These are phyloP conservation scores for Morus bassanus DNA, from an alignment of 2,797 vertebrate species.

Conservation along the genomic window DNA sequence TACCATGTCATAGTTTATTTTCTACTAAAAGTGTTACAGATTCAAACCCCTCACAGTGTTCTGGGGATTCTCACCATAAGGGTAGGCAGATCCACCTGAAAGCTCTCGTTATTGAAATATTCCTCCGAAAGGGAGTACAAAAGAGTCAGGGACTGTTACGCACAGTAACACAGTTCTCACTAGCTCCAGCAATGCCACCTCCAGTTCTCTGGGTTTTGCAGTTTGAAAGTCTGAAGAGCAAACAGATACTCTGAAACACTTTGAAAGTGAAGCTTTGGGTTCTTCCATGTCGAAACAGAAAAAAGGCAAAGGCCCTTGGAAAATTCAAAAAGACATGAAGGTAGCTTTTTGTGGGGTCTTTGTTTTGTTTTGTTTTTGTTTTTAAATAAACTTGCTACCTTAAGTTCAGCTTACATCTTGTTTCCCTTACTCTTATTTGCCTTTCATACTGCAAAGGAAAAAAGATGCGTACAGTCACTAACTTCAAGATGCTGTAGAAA, in stretches of 20 bases:
- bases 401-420: not conserved
- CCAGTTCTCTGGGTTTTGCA: not conserved
- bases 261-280: not conserved
- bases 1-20: accelerated
- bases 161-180: not conserved
- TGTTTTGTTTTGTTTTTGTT: not conserved
- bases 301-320: not conserved
- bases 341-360: not conserved
- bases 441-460: not conserved
- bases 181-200: not conserved
- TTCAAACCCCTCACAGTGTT: not conserved
- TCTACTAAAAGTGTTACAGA: not conserved
- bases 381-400: not conserved
- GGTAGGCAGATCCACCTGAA: not conserved
- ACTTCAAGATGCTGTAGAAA: not conserved
- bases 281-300: not conserved
- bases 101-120: not conserved
- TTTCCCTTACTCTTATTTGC: not conserved
- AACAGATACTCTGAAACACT: not conserved
- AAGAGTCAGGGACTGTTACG: not conserved
- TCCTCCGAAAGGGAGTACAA: not conserved
- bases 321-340: not conserved
- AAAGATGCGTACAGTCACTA: not conserved
- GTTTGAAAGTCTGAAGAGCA: not conserved
- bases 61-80: not conserved